These are phyloP conservation scores for Amblyraja radiata DNA, from an alignment of 2,797 vertebrate species.

Conservation along the genomic window DNA sequence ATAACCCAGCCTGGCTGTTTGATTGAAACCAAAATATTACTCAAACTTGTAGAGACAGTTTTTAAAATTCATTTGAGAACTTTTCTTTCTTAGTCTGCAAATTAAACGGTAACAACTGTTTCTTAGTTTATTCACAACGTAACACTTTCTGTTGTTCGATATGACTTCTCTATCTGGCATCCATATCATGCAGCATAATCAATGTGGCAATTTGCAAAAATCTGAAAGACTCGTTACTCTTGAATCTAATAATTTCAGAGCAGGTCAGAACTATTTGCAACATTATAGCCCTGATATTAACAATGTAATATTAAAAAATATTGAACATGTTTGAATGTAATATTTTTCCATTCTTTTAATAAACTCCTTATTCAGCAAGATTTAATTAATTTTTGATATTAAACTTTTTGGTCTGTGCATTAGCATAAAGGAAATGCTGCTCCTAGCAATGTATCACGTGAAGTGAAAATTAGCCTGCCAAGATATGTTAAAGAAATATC, in stretches of 20 bases:
- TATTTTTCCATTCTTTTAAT: not conserved
- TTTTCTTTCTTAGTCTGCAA: not conserved
- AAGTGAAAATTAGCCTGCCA: slow-evolving; percentile 64
- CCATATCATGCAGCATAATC: not conserved
- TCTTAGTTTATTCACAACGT: not conserved
- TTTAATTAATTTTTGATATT: not conserved
- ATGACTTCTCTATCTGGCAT: not conserved
- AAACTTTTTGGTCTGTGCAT: not conserved
- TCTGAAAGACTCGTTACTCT: not conserved
- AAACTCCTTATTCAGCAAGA: not conserved
- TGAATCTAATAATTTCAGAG: not conserved
- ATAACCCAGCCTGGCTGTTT: not conserved
- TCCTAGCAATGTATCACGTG: not conserved
- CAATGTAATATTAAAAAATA: not conserved
- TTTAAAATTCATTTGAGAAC: not conserved
- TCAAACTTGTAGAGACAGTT: not conserved
- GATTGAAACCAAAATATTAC: not conserved
- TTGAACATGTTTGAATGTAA: not conserved
- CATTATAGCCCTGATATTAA: not conserved
- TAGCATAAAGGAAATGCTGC: not conserved
- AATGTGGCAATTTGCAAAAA: not conserved
- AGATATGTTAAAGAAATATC: not conserved
- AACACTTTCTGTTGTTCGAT: not conserved
- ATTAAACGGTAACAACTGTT: not conserved
- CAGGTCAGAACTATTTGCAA: not conserved